These are phyloP conservation scores for Cololabis saira DNA, from an alignment of 2,113 vertebrate species.

Conservation along the genomic window DNA sequence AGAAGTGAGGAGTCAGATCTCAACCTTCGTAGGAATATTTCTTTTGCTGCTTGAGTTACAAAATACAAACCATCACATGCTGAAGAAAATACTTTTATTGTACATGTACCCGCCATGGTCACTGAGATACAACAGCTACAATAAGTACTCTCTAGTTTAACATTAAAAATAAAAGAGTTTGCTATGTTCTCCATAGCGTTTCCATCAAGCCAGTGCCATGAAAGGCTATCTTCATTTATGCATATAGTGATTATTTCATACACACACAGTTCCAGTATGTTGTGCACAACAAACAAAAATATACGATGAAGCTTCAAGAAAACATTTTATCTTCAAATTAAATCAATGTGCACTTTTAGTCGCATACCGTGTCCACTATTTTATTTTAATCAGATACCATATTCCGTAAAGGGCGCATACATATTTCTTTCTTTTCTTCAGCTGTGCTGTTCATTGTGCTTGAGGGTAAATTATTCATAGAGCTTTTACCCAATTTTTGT, in stretches of 20 bases:
- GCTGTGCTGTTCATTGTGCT: constrained; percentile 4
- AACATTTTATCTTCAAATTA: not conserved
- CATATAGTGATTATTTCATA: constrained; percentile 24
- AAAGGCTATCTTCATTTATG: constrained; percentile 12
- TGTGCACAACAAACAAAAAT: constrained; percentile 37
- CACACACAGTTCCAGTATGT: constrained; percentile 25
- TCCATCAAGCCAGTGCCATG: constrained; percentile 19
- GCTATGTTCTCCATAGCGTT: constrained; percentile 21
- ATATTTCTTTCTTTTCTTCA: not conserved
- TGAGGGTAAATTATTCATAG: not conserved
- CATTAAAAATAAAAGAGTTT: constrained; percentile 44
- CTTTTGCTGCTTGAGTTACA: not conserved
- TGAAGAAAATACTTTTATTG: constrained; percentile 78
- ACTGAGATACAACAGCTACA: constrained; percentile 57
- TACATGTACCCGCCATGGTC: constrained; percentile 57
- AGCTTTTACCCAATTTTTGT: not conserved
- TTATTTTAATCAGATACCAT: constrained; percentile 2
- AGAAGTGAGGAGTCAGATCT: constrained; percentile 1
- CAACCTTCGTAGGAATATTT: not conserved
- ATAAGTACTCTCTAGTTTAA: constrained; percentile 26
- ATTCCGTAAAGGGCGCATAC: not conserved
- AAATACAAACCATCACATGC: constrained; percentile 26
- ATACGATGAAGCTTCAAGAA: not conserved
- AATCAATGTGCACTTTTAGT: constrained; percentile 5
- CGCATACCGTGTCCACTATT: not conserved